Conservation (phyloP, 64 coral and sea anemone species). For the Anthopleura sola region DNA sequence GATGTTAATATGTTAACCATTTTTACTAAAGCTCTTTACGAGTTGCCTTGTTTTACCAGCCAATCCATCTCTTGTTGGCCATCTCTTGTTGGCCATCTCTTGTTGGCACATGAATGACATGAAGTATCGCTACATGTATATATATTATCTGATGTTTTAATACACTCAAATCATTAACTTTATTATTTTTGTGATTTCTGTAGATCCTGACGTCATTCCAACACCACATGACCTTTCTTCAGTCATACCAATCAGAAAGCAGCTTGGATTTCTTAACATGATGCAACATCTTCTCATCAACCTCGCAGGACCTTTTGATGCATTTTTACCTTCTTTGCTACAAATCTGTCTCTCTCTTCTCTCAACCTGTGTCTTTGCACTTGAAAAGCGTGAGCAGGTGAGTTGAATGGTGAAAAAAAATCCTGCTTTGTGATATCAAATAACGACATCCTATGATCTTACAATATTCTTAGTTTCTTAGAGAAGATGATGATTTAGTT, state of each 20-base stretch:
- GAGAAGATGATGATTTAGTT: no score
- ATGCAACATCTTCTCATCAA: slow-evolving; percentile 61
- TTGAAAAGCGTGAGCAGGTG: slow-evolving; percentile 75
- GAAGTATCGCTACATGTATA: no score
- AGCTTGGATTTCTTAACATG: slow-evolving; percentile 82
- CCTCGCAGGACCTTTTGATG: slow-evolving; percentile 41
- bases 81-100: no score
- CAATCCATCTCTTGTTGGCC: no score
- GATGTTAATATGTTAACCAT: no score
- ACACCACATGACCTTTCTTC: slow-evolving; percentile 46
- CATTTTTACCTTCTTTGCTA: slow-evolving; percentile 68
- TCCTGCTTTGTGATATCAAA: not conserved
- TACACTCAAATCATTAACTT: not conserved
- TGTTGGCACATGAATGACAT: no score
- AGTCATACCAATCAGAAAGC: slow-evolving; percentile 85
- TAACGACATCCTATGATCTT: no score
- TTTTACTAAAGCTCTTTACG: no score
- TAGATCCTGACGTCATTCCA: slow-evolving; percentile 19
- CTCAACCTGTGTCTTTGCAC: slow-evolving; percentile 60
- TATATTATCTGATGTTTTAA: no score
- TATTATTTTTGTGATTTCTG: not conserved
- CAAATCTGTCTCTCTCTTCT: slow-evolving; percentile 72
- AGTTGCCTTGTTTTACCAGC: no score
- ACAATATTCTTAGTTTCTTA: no score
- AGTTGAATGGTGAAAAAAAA: not conserved